These are phyloP conservation scores for Sympetrum striolatum DNA, from an alignment of 2,888 invertebrate species.

Conservation along the genomic window DNA sequence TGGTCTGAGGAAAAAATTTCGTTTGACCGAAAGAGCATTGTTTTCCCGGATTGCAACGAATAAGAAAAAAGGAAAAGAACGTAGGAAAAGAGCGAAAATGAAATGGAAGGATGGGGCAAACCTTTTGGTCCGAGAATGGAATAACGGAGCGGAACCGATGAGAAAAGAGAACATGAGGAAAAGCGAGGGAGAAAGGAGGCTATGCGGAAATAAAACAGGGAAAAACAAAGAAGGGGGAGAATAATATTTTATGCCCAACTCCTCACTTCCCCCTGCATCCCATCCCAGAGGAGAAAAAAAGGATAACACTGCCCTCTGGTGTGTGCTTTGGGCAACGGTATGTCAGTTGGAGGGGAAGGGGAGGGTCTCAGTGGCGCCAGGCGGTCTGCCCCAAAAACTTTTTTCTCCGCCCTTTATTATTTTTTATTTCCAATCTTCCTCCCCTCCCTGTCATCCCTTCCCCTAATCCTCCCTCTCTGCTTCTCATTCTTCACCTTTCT, in stretches of 20 bases:
- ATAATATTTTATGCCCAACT: not conserved
- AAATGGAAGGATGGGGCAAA: not conserved
- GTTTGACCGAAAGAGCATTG: not conserved
- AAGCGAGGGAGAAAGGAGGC: not conserved
- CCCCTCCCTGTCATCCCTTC: not conserved
- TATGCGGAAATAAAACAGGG: not conserved
- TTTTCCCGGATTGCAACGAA: not conserved
- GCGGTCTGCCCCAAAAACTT: conserved; percentile 13
- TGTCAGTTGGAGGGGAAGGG: not conserved
- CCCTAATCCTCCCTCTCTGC: not conserved
- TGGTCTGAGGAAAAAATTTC: not conserved
- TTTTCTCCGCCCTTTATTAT: not conserved
- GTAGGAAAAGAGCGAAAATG: not conserved
- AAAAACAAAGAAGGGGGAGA: not conserved
- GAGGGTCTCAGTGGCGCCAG: conserved; percentile 14
- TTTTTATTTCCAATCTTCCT: not conserved
- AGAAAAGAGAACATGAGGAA: not conserved
- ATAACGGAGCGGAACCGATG: not conserved
- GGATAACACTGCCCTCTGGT: conserved; percentile 12
- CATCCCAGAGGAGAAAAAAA: not conserved
- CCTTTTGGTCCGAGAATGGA: no score
- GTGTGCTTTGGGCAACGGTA: conserved; percentile 1
- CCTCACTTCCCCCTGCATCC: not conserved
- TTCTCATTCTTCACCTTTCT: not conserved
- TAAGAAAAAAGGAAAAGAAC: not conserved